Conservation (phyloP, 37 sponge, comb jelly and placozoan genomes). For the Cliona cf. orientalis region DNA sequence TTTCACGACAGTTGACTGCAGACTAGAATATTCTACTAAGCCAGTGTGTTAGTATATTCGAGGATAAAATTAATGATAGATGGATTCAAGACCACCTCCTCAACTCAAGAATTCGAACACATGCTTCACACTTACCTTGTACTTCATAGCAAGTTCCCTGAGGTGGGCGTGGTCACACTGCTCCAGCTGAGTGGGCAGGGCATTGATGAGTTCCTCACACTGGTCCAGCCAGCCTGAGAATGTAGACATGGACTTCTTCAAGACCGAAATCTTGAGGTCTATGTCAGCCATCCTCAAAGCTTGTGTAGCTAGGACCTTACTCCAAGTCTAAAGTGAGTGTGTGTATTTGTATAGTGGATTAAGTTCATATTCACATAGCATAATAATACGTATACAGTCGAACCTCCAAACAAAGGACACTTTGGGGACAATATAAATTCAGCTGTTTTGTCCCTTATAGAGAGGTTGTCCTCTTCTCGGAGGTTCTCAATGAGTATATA, state of each 20-base stretch:
- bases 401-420: too few species aligned
- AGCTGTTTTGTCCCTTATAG: too few species aligned
- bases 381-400: too few species aligned
- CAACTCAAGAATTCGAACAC: too few species aligned
- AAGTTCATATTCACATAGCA: too few species aligned
- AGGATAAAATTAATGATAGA: neutral
- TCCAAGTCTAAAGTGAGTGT: too few species aligned
- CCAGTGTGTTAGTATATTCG: neutral
- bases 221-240: slow-evolving; percentile 51
- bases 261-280: slow-evolving; percentile 22
- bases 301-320: neutral
- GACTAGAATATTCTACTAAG: too few species aligned
- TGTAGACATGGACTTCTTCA: slow-evolving; percentile 29
- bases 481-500: too few species aligned
- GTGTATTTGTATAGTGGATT: too few species aligned
- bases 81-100: neutral
- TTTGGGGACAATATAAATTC: too few species aligned
- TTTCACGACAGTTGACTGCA: too few species aligned
- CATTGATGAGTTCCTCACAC: slow-evolving; percentile 21
- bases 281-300: slow-evolving; percentile 10
- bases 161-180: slow-evolving; percentile 3
- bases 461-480: too few species aligned
- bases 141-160: slow-evolving; percentile 54
- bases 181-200: slow-evolving; percentile 23
- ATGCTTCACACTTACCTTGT: slow-evolving; percentile 29